Evolutionary conservation across 2,797 vertebrate species (phyloP).

Genomic region (Lycodopsis pacificus): DNA sequence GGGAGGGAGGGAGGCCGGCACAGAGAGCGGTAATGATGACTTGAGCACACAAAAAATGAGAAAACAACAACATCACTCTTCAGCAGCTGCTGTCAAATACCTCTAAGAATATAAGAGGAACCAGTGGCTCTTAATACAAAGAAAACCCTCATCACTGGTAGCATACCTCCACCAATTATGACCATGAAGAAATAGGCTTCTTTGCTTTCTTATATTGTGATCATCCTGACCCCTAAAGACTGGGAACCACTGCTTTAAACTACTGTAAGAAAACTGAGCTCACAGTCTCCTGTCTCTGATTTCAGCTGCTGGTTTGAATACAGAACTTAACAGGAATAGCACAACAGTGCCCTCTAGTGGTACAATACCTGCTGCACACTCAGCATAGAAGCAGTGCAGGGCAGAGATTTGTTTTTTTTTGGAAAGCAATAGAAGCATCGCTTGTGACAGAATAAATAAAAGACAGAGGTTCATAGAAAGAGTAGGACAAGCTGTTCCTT

Average conservation of each 20-base stretch:
- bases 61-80: neutral
- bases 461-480: neutral
- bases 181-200: no score
- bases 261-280: neutral
- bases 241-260: neutral
- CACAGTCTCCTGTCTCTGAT: neutral
- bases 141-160: neutral
- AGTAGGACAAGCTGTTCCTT: neutral
- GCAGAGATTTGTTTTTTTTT: neutral
- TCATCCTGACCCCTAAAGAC: neutral
- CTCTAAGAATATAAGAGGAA: neutral
- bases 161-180: neutral
- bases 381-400: neutral
- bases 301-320: neutral
- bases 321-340: neutral
- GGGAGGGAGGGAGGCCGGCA: no score
- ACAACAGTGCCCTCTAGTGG: conserved; percentile 72
- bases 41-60: neutral
- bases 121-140: neutral
- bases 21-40: neutral
- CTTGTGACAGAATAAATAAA: neutral
- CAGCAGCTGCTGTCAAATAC: conserved; percentile 1
- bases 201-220: neutral
- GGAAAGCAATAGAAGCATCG: conserved; percentile 2
- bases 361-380: conserved; percentile 23